These are phyloP conservation scores for Gobionotothen gibberifrons DNA, from an alignment of 2,797 vertebrate genomes.

Conservation along the genomic window DNA sequence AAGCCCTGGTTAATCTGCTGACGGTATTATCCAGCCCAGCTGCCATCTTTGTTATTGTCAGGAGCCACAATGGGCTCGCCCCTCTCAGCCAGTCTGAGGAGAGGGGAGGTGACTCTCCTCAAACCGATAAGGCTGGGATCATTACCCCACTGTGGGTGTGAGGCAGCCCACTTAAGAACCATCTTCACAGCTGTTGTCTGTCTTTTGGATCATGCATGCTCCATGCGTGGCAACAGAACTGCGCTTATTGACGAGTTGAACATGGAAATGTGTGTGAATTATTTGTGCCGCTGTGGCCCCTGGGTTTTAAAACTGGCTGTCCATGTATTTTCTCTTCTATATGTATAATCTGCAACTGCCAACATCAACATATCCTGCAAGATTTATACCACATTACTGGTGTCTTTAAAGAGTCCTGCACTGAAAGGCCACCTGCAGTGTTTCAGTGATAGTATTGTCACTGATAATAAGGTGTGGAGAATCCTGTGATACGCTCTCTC, in stretches of 20 bases:
- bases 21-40: conserved; percentile 66
- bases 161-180: conserved; percentile 16
- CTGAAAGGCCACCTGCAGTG: conserved; percentile 3
- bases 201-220: conserved; percentile 23
- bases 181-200: conserved; percentile 47
- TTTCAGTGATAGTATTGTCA: conserved; percentile 10
- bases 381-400: background rate
- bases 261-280: conserved; percentile 13
- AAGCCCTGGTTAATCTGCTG: conserved; percentile 61
- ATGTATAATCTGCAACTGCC: background rate
- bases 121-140: conserved; percentile 12
- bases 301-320: background rate
- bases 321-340: background rate
- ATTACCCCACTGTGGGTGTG: conserved; percentile 19
- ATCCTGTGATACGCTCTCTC: conserved; percentile 17
- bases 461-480: conserved; percentile 31
- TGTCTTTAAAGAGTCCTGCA: background rate
- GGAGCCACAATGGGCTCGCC: conserved; percentile 25
- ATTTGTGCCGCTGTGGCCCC: background rate
- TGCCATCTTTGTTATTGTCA: conserved; percentile 67
- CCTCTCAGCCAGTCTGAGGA: conserved; percentile 29
- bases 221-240: background rate
- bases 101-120: conserved; percentile 19
- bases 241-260: background rate
- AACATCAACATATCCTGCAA: conserved; percentile 3